Evolutionary conservation across 2,888 invertebrate genomes (phyloP).

Genomic region (Euzetes globulus): DNA sequence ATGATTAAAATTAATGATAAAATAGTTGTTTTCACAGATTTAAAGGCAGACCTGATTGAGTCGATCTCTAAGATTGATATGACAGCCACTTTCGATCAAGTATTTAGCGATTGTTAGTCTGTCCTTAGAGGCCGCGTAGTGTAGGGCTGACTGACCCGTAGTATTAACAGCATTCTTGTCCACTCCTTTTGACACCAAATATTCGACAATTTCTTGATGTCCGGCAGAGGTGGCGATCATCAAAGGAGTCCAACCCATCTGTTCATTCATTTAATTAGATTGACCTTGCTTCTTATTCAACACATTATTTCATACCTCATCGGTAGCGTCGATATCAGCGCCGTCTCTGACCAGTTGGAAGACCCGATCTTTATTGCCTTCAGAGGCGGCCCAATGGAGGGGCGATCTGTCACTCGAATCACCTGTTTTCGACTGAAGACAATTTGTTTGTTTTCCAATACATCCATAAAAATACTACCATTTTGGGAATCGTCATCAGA

Average conservation of each 20-base stretch:
- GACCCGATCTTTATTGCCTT: slow-evolving; percentile 67
- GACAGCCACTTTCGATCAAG: slow-evolving; percentile 40
- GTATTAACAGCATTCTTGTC: slow-evolving; percentile 63
- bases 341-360: slow-evolving; percentile 60
- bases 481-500: not conserved
- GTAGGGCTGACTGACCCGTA: slow-evolving; percentile 69
- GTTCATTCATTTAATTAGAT: not conserved
- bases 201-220: slow-evolving; percentile 58
- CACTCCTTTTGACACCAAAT: slow-evolving; percentile 61
- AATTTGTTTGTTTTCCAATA: not conserved
- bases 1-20: no score
- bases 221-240: slow-evolving; percentile 74
- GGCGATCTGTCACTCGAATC: slow-evolving; percentile 28
- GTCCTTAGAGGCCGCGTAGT: slow-evolving; percentile 78
- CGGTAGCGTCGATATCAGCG: slow-evolving; percentile 60
- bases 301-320: slow-evolving; percentile 56
- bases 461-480: not conserved
- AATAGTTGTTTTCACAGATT: no score
- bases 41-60: not conserved
- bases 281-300: no score
- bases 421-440: not conserved
- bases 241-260: slow-evolving; percentile 60
- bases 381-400: slow-evolving; percentile 70
- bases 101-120: slow-evolving; percentile 57
- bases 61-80: slow-evolving; percentile 31